A percentile compares a stretch with the other conserved stretches of the same genome.
phyloP scores from a whole-genome alignment of 2,113 vertebrate genomes.

The Narcine bancroftii region DNA sequence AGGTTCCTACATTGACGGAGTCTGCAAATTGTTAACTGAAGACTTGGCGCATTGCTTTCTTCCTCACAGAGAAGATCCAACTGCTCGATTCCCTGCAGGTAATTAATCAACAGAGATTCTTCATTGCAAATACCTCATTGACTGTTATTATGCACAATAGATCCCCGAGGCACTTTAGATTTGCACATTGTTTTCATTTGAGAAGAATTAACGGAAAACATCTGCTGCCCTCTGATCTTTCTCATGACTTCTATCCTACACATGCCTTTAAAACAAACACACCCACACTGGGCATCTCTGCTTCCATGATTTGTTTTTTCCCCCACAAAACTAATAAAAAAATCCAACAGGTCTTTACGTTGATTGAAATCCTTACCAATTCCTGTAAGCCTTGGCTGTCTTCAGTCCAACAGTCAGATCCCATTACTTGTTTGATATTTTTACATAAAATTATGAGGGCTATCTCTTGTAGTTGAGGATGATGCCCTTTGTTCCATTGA shows the following conservation, averaged over 20 bases:
- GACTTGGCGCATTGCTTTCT: neutral
- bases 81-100: neutral
- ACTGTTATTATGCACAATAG: neutral
- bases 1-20: neutral
- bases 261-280: neutral
- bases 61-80: neutral
- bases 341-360: neutral
- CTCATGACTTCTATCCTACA: neutral
- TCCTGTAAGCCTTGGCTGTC: neutral
- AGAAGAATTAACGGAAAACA: slow-evolving; percentile 9
- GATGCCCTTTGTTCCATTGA: too few species aligned
- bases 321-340: neutral
- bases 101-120: neutral
- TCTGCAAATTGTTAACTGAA: neutral
- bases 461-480: too few species aligned
- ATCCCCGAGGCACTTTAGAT: neutral
- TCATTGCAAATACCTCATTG: neutral
- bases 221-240: neutral
- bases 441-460: too few species aligned
- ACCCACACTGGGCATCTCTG: neutral
- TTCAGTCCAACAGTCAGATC: neutral
- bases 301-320: neutral
- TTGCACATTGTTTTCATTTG: slow-evolving; percentile 21
- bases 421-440: neutral
- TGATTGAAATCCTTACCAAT: neutral